phyloP scores from a whole-genome alignment of 1,140 invertebrate genomes.

The Drosophila nigrodunni region DNA sequence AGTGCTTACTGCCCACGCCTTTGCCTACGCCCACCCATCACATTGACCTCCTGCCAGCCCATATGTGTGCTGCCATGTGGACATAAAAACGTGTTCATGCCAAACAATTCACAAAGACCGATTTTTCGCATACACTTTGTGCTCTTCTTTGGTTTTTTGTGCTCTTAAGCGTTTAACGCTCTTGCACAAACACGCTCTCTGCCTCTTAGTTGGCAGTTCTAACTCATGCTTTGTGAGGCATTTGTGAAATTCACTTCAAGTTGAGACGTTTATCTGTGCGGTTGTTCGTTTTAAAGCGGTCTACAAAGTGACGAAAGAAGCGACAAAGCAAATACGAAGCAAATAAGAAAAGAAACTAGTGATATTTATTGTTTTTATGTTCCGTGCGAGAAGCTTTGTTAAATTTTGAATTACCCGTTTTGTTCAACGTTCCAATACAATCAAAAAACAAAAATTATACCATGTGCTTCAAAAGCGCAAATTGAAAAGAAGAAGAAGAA shows the following conservation, averaged over 20 bases:
- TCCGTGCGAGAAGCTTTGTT: constrained; percentile 51
- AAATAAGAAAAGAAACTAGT: constrained; percentile 42
- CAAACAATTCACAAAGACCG: constrained; percentile 1
- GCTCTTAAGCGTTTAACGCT: not conserved
- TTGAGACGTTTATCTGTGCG: constrained; percentile 83
- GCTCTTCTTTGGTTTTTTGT: constrained; percentile 1
- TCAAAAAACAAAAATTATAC: constrained; percentile 37
- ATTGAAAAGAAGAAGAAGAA: constrained; percentile 47
- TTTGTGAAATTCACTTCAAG: constrained; percentile 73
- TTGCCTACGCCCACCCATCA: constrained; percentile 17
- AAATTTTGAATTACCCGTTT: constrained; percentile 76
- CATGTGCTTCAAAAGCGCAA: constrained; percentile 68
- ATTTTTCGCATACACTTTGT: constrained; percentile 12
- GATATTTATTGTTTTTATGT: constrained; percentile 31
- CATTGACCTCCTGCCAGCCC: constrained; percentile 1
- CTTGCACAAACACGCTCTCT: constrained; percentile 1
- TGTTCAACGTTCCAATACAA: constrained; percentile 48
- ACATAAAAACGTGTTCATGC: constrained; percentile 34
- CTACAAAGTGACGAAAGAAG: constrained; percentile 45
- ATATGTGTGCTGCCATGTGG: constrained; percentile 19
- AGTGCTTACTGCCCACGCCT: constrained; percentile 24
- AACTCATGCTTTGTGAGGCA: constrained; percentile 70
- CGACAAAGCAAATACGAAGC: constrained; percentile 34
- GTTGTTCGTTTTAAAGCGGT: constrained; percentile 61
- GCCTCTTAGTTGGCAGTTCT: constrained; percentile 49